Evolutionary conservation across 2,888 invertebrate genomes (phyloP).

Genomic region (Caenorhabditis macrosperma): DNA sequence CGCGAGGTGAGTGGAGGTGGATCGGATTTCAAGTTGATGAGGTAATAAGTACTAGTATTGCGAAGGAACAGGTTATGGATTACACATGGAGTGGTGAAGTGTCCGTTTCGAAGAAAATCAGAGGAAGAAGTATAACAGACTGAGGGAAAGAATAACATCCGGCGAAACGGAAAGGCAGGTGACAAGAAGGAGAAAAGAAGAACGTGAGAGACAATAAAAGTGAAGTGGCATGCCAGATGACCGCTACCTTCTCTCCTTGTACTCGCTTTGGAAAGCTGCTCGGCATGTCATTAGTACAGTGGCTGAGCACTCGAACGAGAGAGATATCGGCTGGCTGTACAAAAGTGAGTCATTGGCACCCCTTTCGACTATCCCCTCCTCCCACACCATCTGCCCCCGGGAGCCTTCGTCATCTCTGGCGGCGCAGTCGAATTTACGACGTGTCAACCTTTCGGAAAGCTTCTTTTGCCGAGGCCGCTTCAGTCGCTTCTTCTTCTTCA

Average conservation of each 20-base stretch:
- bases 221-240: conserved; percentile 49
- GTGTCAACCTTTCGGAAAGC: conserved; percentile 21
- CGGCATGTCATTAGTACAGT: background rate
- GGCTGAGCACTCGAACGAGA: background rate
- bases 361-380: background rate
- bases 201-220: conserved; percentile 21
- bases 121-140: background rate
- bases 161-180: conserved; percentile 2
- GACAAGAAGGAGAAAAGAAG: conserved; percentile 10
- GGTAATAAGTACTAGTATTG: background rate
- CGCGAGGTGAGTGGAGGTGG: background rate
- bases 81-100: too few species aligned
- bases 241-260: conserved; percentile 2
- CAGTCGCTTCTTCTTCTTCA: background rate
- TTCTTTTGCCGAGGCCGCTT: background rate
- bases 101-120: background rate
- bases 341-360: background rate
- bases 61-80: background rate
- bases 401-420: background rate
- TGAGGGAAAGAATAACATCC: conserved; percentile 6
- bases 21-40: background rate
- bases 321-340: background rate
- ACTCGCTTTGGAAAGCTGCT: background rate
- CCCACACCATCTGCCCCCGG: background rate
- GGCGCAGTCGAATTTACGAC: conserved; percentile 10